Evolutionary conservation across 2,113 vertebrate genomes (phyloP), one percentile per base, ranked within the genome.

Genomic region (Ammodytes marinus): DNA sequence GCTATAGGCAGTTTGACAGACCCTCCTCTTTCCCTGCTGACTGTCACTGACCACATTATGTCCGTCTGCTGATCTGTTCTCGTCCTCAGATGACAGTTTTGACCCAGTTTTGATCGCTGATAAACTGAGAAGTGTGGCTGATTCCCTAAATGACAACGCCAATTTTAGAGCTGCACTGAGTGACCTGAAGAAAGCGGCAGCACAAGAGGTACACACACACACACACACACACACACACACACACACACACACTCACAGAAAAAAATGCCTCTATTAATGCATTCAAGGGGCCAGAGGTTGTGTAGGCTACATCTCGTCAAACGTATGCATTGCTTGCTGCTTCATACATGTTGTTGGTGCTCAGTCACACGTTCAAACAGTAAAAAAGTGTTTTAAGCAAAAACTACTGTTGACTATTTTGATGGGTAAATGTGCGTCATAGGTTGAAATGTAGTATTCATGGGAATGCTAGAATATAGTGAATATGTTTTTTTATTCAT

Each of bases 51-150:
- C 19, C 2, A 8, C 4, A 39, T 1, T 3, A 8, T 6, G 4
- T 40, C 27, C 27, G 27, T 27, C 0, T 45, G 11, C 12, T 11
- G n/a, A 9, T 27, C 6, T 19, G 4, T 68, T 4, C 60, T 50
- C 15, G 1, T 10, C 46, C 77, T 42, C 82, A 91, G 91, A 63
- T 11, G 65, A 76, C 2, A 3, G 0, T 0, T 94, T 94, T 77
- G 92, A 95, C 35, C 65, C 94, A 2, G 74, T 79, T 46, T 0
- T 53, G 6, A 90, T 95, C 6, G 95, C 93, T n/a, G 81, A 69
- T 2, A 93, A 89, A 80, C 89, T 95, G 27, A 86, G 69, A 39
- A 11, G 6, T n/a, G 52, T 95, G 1, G 94, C 80, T 3, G 93
- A 95, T 65, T 4, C 82, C 10, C 45, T 93, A 43, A 77, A 79